phyloP scores from a whole-genome alignment of 1,140 invertebrate genomes.

The Ditylenchus dipsaci region DNA sequence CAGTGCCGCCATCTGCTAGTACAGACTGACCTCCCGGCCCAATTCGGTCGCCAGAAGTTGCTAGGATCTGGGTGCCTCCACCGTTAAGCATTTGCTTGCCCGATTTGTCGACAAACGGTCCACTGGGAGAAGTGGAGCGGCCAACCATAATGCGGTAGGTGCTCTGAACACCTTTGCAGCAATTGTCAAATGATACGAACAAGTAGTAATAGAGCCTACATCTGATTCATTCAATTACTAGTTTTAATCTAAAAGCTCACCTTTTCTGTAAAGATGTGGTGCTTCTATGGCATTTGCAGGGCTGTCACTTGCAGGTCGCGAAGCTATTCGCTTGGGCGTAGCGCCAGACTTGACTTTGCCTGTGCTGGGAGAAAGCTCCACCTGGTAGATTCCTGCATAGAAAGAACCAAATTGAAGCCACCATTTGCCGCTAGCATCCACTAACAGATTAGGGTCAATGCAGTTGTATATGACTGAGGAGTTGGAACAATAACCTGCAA shows the following conservation, averaged over 20 bases:
- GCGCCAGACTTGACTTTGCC: background rate
- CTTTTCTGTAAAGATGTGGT: no score
- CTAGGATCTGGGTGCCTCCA: constrained; percentile 8
- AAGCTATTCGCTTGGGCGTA: background rate
- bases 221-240: no score
- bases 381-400: constrained; percentile 1
- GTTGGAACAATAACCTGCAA: no score
- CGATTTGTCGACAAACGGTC: no score
- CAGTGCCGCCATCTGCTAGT: background rate
- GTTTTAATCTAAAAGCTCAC: no score
- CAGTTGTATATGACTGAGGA: no score
- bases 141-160: no score
- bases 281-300: no score
- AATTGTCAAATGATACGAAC: no score
- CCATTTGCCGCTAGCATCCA: background rate
- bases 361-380: constrained; percentile 6
- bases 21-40: constrained; percentile 15
- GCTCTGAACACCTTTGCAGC: no score
- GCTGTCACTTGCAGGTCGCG: background rate
- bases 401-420: constrained; percentile 15
- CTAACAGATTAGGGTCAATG: constrained; percentile 22
- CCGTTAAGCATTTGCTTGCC: background rate
- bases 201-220: no score
- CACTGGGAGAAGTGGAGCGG: no score
- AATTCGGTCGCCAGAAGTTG: constrained; percentile 4